Evolutionary conservation across 2,113 vertebrate genomes (phyloP).

Genomic region (Cochlearius cochlearius): DNA sequence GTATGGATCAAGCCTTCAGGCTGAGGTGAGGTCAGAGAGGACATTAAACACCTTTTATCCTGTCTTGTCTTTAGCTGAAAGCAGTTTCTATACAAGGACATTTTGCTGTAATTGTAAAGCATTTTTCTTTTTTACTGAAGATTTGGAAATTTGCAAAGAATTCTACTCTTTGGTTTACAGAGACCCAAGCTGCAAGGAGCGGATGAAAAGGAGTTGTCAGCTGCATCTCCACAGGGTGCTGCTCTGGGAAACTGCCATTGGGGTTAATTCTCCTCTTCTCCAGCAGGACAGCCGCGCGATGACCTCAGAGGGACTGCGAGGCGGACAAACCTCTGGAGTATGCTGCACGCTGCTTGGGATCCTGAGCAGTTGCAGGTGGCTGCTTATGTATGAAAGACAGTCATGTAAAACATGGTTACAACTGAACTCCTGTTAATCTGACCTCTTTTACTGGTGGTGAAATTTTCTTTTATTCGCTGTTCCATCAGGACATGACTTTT

Average conservation of each 20-base stretch:
- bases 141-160: background rate
- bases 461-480: background rate
- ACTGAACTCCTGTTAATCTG: background rate
- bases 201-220: background rate
- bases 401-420: background rate
- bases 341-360: background rate
- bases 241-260: rapidly evolving
- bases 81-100: background rate
- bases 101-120: background rate
- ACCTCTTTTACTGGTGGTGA: background rate
- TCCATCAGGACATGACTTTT: background rate
- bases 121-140: background rate
- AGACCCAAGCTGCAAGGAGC: background rate
- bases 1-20: background rate
- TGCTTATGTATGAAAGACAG: background rate
- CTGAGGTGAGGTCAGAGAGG: background rate
- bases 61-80: background rate
- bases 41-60: background rate
- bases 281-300: background rate
- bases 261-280: background rate
- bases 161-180: background rate
- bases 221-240: background rate
- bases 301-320: background rate
- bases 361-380: background rate
- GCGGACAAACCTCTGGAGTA: background rate